Evolutionary conservation across 2,888 invertebrate genomes (phyloP).

Genomic region (Leptopilina myrica): DNA sequence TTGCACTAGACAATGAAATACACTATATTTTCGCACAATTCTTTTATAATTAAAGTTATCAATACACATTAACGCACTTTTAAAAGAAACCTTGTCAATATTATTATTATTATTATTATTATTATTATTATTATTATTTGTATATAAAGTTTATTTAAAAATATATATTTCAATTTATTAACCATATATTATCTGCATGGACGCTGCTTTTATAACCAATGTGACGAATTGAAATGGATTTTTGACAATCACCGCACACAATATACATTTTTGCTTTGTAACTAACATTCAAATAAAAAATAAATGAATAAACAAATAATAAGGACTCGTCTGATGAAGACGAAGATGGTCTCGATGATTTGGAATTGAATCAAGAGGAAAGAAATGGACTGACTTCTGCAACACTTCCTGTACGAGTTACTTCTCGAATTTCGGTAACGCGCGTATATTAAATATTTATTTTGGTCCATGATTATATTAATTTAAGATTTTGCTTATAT

Average conservation of each 20-base stretch:
- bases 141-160: not conserved
- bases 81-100: not conserved
- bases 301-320: not conserved
- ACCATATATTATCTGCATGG: constrained; percentile 65
- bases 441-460: constrained; percentile 55
- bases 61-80: too few relatives aligned
- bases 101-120: too few relatives aligned
- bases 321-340: constrained; percentile 73
- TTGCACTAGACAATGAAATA: too few relatives aligned
- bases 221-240: not conserved
- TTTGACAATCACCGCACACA: not conserved
- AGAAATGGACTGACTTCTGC: constrained; percentile 74
- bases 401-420: constrained; percentile 75
- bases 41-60: too few relatives aligned
- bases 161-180: not conserved
- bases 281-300: not conserved
- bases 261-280: not conserved
- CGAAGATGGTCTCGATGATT: constrained; percentile 73
- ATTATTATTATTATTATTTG: not conserved
- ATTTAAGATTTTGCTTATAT: too few relatives aligned
- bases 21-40: too few relatives aligned
- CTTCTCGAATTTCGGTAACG: constrained; percentile 74
- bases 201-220: constrained; percentile 62
- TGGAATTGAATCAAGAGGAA: constrained; percentile 72
- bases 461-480: not conserved